These are phyloP conservation scores for Dendrophyllia cribrosa DNA, from an alignment of 64 coral and sea anemone genomes.

Conservation along the genomic window DNA sequence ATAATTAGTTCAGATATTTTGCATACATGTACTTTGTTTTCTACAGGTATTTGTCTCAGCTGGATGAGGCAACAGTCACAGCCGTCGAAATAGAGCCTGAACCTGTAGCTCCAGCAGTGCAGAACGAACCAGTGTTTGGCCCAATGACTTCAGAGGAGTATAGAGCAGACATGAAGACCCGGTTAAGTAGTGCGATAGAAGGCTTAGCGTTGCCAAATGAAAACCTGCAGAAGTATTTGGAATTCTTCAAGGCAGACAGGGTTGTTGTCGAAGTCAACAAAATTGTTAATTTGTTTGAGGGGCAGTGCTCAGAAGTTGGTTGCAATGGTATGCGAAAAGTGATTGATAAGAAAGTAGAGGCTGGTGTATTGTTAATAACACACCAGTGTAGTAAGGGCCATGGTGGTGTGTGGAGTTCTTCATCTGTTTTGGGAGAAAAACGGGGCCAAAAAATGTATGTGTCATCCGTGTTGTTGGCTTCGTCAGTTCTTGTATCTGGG, in stretches of 20 bases:
- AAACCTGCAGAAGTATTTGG: background rate
- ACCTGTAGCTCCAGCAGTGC: too few relatives aligned
- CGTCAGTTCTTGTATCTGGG: slow-evolving; percentile 45
- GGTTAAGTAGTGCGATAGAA: too few relatives aligned
- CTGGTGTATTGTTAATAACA: slow-evolving; percentile 23
- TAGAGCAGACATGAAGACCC: too few relatives aligned
- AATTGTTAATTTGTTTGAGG: slow-evolving; percentile 34
- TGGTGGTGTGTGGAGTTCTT: slow-evolving; percentile 41
- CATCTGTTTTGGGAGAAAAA: slow-evolving; percentile 19
- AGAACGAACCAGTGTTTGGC: too few relatives aligned
- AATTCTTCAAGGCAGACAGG: slow-evolving; percentile 23
- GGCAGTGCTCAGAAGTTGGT: background rate
- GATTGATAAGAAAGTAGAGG: background rate
- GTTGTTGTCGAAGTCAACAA: slow-evolving; percentile 40
- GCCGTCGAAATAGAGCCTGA: too few relatives aligned
- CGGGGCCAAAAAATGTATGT: slow-evolving; percentile 36
- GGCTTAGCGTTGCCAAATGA: too few relatives aligned
- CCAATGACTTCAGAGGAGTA: too few relatives aligned
- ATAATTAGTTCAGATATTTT: too few relatives aligned
- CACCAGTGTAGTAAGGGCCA: slow-evolving; percentile 34
- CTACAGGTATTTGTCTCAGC: too few relatives aligned
- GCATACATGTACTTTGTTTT: too few relatives aligned
- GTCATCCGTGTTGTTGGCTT: slow-evolving; percentile 27
- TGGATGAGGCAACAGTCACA: too few relatives aligned
- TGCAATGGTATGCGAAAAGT: slow-evolving; percentile 10